These are phyloP conservation scores for Bagarius yarrelli DNA, from an alignment of 2,113 vertebrate species.

Conservation along the genomic window DNA sequence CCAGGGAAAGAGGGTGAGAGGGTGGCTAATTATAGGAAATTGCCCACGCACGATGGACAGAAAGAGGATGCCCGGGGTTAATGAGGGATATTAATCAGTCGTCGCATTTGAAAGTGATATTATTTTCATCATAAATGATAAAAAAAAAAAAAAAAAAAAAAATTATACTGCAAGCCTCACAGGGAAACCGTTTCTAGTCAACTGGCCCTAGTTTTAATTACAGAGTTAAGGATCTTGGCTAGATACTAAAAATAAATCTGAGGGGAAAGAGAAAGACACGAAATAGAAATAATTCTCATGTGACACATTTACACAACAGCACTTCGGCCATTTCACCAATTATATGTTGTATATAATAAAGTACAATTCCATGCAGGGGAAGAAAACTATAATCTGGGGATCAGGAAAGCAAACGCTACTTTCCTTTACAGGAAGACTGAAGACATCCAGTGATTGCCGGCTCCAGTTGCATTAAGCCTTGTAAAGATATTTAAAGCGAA, in stretches of 20 bases:
- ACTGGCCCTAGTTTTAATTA: not conserved
- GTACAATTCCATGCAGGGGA: not conserved
- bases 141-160: not conserved
- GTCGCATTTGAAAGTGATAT: slow-evolving; percentile 28
- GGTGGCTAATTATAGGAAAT: slow-evolving; percentile 41
- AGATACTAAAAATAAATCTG: not conserved
- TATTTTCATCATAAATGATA: slow-evolving; percentile 36
- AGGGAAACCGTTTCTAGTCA: not conserved
- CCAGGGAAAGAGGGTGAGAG: not conserved
- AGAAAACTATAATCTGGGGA: not conserved
- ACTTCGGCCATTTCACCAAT: not conserved
- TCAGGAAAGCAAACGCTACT: not conserved
- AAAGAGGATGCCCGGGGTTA: not conserved
- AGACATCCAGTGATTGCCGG: no score
- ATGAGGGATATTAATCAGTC: slow-evolving; percentile 47
- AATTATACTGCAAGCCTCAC: not conserved
- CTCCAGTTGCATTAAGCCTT: no score
- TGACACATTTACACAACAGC: not conserved
- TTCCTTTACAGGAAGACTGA: not conserved
- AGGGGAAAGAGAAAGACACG: not conserved
- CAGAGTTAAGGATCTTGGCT: not conserved
- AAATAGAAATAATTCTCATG: not conserved
- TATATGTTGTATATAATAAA: not conserved
- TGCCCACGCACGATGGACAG: slow-evolving; percentile 28
- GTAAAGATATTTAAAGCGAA: no score